These are phyloP conservation scores for Luehdorfia chinensis DNA, from an alignment of 1,140 invertebrate species.

Conservation along the genomic window DNA sequence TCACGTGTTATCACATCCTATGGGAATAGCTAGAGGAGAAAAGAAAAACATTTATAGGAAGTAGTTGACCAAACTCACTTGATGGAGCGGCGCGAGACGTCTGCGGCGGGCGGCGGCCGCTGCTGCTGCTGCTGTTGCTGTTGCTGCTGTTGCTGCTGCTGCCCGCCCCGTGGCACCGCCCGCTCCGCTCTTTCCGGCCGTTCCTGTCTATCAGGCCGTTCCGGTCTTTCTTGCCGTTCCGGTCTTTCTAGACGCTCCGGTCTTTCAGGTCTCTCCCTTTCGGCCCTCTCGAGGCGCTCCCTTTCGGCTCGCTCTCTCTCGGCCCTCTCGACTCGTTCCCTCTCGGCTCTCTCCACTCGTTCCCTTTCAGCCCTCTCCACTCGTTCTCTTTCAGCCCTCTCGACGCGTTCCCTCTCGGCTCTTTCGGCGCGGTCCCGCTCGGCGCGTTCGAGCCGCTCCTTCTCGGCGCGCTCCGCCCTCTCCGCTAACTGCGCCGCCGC, in stretches of 20 bases:
- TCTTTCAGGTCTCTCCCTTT: constrained; percentile 24
- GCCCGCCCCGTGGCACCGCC: constrained; percentile 15
- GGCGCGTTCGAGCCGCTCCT: constrained; percentile 30
- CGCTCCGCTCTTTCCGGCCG: constrained; percentile 10
- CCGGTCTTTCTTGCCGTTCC: constrained; percentile 36
- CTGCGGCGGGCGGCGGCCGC: constrained; percentile 25
- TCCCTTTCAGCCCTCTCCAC: constrained; percentile 36
- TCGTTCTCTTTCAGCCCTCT: constrained; percentile 27
- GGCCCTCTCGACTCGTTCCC: constrained; percentile 36
- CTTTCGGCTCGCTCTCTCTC: constrained; percentile 30
- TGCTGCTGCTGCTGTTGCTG: constrained; percentile 6
- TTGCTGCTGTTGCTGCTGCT: constrained; percentile 1
- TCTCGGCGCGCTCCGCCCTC: constrained; percentile 34
- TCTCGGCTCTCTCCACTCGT: constrained; percentile 38
- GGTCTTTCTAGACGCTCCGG: constrained; percentile 38
- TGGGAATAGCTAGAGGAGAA: no score
- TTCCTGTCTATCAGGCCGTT: constrained; percentile 35
- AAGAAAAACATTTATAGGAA: no score
- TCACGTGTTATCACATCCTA: no score
- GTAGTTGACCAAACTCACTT: constrained; percentile 2
- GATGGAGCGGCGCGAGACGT: constrained; percentile 9
- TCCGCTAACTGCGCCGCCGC: constrained; percentile 28
- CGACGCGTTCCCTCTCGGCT: constrained; percentile 29
- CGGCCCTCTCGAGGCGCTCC: constrained; percentile 22
- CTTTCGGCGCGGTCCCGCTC: constrained; percentile 33